Evolutionary conservation across 2,888 invertebrate genomes (phyloP), one percentile per base, ranked within the genome.

Genomic region (Lepidocyrtoides sp.): DNA sequence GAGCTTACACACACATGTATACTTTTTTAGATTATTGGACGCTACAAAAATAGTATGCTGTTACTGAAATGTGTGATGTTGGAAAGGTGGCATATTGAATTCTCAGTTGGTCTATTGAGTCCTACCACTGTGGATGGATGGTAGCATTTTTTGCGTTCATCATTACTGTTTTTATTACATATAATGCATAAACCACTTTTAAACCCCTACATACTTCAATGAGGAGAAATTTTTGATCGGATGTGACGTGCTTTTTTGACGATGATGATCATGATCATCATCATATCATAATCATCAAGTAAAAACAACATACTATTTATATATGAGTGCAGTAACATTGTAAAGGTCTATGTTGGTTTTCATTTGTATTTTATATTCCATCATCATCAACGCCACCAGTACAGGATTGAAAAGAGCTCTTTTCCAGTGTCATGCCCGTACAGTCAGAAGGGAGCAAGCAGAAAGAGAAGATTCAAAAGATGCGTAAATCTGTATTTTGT

Each of bases 61-160:
- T 44, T 29, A n/a, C n/a, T n/a, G 26, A 26, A 77, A 77, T 26
- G 77, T 77, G 26, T 77, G 69, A 63, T 86, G 91, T 81, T 87
- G 66, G 84, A 69, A 88, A 91, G 91, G 91, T 91, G 88, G 88
- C 23, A 72, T 23, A 81, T 79, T 51, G 81, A 91, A 87, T 91
- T 41, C 17, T 69, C 91, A 83, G 91, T 88, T 88, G 83, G 83
- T 41, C 20, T 57, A 84, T 82, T 66, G 91, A 88, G 77, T 75
- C 69, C 91, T 81, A 84, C 79, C 85, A 79, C 83, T 26, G 23
- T 26, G 26, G 48, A 20, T 48, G 77, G 0, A 23, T 1, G 4
- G 36, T n/a, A 51, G 26, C 48, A 20, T 51, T 77, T 77, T 77
- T 77, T 44, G 77, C 77, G 77, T 51, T 51, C 14, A n/a, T 51